Percentiles rank a stretch among this genome's conserved stretches.
These are phyloP conservation scores for Mongoloraphidia duomilia DNA, from an alignment of 2,888 invertebrate genomes.

Conservation along the genomic window DNA sequence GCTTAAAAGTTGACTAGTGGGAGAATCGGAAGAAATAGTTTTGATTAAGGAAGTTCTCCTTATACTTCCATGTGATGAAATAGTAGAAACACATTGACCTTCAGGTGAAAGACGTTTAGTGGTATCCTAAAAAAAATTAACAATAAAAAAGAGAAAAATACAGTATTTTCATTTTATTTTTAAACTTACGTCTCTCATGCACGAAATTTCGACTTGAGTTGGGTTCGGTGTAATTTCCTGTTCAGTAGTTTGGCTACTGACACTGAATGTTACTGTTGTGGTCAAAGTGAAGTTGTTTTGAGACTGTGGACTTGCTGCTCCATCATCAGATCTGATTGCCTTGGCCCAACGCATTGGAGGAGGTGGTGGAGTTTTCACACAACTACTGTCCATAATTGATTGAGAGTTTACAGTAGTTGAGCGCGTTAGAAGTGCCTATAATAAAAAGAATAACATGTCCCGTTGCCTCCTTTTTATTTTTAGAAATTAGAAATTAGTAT, in stretches of 20 bases:
- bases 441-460: neutral
- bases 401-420: neutral
- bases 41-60: constrained; percentile 36
- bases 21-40: constrained; percentile 29
- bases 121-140: constrained; percentile 36
- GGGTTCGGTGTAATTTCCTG: constrained; percentile 14
- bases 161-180: no score
- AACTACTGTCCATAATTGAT: neutral
- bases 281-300: constrained; percentile 68
- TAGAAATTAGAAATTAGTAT: no score
- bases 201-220: constrained; percentile 5
- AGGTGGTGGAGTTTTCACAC: constrained; percentile 53
- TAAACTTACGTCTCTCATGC: constrained; percentile 5
- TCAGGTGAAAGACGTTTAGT: constrained; percentile 58
- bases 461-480: neutral
- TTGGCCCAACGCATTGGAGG: constrained; percentile 79
- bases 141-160: no score
- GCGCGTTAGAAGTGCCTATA: neutral
- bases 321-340: constrained; percentile 38
- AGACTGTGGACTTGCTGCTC: constrained; percentile 29
- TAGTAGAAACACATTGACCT: constrained; percentile 45
- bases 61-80: constrained; percentile 53
- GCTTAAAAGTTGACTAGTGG: constrained; percentile 30
- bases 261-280: constrained; percentile 74
- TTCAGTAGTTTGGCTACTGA: constrained; percentile 39